A percentile compares a stretch with the other conserved stretches of the same genome.
These are phyloP conservation scores for Sipha flava DNA, from an alignment of 1,140 invertebrate genomes.

Conservation along the genomic window DNA sequence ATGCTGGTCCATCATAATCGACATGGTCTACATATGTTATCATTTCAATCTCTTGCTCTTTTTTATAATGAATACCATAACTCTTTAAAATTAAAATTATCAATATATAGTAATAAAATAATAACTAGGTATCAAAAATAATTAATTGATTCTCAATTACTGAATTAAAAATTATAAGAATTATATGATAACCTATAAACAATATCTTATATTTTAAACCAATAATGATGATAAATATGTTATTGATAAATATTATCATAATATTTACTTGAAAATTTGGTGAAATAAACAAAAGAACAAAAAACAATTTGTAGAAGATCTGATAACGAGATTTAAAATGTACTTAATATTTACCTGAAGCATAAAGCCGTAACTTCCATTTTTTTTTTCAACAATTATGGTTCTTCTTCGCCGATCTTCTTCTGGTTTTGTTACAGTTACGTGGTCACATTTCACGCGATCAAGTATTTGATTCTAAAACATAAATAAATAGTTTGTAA, in stretches of 20 bases:
- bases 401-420: constrained; percentile 75
- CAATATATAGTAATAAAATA: too few relatives aligned
- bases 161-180: too few relatives aligned
- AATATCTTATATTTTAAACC: too few relatives aligned
- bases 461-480: constrained; percentile 59
- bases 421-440: constrained; percentile 62
- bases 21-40: constrained; percentile 94
- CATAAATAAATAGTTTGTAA: neutral
- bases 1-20: constrained; percentile 82
- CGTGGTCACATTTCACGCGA: constrained; percentile 70
- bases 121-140: too few relatives aligned
- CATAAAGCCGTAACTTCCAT: constrained; percentile 88
- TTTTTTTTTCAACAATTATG: constrained; percentile 85
- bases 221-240: too few relatives aligned
- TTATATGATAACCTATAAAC: too few relatives aligned
- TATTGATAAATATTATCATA: too few relatives aligned
- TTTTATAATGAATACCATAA: constrained; percentile 90
- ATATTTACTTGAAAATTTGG: too few relatives aligned
- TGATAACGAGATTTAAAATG: too few relatives aligned
- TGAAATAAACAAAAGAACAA: too few relatives aligned
- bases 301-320: too few relatives aligned
- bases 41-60: constrained; percentile 65
- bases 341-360: constrained; percentile 53
- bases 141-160: too few relatives aligned
- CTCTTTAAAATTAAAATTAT: constrained; percentile 67